Evolutionary conservation across 2,797 vertebrate species (phyloP), one percentile per base, ranked within the genome.

Genomic region (Schizothorax lantsangensis): DNA sequence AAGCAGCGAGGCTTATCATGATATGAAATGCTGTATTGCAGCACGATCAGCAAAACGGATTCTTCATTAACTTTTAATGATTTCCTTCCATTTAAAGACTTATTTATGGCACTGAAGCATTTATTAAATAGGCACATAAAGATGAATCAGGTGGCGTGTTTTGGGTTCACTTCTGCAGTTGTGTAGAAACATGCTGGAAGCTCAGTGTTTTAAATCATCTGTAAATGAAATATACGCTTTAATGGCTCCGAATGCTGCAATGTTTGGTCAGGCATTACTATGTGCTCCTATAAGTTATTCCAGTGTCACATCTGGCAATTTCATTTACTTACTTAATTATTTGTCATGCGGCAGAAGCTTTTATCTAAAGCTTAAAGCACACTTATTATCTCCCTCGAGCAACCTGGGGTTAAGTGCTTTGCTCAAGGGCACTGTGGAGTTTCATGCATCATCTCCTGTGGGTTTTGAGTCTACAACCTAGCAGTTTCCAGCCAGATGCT

Each of bases 31-130:
- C 71, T n/a, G 38, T 38, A 54, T 12, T 23, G 40, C 15, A n/a
- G 79, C 54, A 84, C 26, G 45, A 84, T 66, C 47, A 81, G 75
- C 38, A 71, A 59, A 79, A 77, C n/a, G 30, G 21, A 49, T 15
- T 80, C 64, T 64, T 84, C 57, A 79, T 84, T 84, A 84, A 82
- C 68, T 79, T 84, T 83, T 59, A 69, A 82, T 81, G 33, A 57
- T 79, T 79, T 33, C 14, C 11, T 73, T 38, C 23, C 59, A 45
- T 68, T 54, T 72, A 72, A 85, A 81, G 69, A 87, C 89, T 84
- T 43, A 89, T 86, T 86, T 88, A 73, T 87, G 85, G 52, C 64
- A 78, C 84, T 21, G 86, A 87, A 84, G 71, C 33, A 87, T 74
- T 79, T 40, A 85, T 89, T 83, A 86, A 88, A 68, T 52, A 84